Evolutionary conservation across 2,888 invertebrate species (phyloP).

Genomic region (Patella depressa): DNA sequence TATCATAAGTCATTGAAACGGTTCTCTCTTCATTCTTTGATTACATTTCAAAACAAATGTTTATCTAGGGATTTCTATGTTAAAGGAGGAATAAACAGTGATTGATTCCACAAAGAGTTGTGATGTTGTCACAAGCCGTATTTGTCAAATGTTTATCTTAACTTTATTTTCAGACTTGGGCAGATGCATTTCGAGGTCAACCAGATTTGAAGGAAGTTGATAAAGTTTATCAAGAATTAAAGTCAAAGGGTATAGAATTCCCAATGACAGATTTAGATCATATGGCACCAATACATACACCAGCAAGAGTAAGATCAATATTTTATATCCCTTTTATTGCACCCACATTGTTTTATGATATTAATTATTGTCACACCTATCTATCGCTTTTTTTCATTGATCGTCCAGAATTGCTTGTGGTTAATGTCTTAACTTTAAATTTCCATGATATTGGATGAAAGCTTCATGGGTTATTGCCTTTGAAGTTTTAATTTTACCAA

Average conservation of each 20-base stretch:
- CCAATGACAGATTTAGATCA: constrained; percentile 93
- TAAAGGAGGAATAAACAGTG: too few species aligned
- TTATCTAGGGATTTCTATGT: too few species aligned
- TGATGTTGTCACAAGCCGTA: too few species aligned
- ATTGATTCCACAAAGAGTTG: too few species aligned
- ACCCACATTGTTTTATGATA: background rate
- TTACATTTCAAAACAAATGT: too few species aligned
- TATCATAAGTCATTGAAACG: too few species aligned
- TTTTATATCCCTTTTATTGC: too few species aligned
- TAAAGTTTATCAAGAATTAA: constrained; percentile 93
- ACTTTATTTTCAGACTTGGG: constrained; percentile 82
- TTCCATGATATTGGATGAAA: too few species aligned
- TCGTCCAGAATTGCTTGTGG: background rate
- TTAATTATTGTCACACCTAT: background rate
- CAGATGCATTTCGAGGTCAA: constrained; percentile 94
- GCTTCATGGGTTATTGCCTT: too few species aligned
- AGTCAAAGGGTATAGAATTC: constrained; percentile 96
- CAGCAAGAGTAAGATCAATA: constrained; percentile 62
- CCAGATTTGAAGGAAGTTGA: constrained; percentile 93
- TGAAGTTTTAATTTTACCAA: too few species aligned
- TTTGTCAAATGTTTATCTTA: background rate
- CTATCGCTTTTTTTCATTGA: background rate
- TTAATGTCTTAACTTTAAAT: background rate
- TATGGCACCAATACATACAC: constrained; percentile 77
- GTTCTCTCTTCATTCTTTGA: too few species aligned